Base-by-base conservation (phyloP, 2,888 invertebrate genomes). In the Nebria salina region DNA sequence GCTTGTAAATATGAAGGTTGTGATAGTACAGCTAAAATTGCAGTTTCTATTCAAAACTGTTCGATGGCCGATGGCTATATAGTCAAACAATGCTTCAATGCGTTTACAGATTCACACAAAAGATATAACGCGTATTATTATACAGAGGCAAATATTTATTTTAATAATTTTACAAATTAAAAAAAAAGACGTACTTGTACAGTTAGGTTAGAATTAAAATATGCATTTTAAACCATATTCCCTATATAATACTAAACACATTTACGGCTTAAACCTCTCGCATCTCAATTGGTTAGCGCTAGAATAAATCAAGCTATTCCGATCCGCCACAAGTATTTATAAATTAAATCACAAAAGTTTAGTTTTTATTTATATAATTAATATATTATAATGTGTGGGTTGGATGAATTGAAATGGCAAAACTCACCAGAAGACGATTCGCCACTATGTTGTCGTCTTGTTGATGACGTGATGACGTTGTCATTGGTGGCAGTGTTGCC, bases 401-500 rank as follows among this genome's bases (percentile, higher is more conserved):
- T 20, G 20, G 20, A 20, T 20, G 1, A 20, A 20, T 20, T 20
- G 34, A 34, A 34, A 5, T 34, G 0, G 20, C 1, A 54, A 54
- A 54, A 54, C 54, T 54, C 54, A 54, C 54, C 54, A 8, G 54
- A 54, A 54, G 54, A 54, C 54, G 54, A 54, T 54, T 54, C 54
- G 13, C 54, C 54, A 54, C 54, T 54, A 54, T 54, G 54, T 54
- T 54, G 54, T 8, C 54, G 54, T 54, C 54, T 54, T 54, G 7
- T 54, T 1, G 13, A 54, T 15, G 73, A 15, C 25, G 15, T 13
- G 73, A 73, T 64, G 34, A 43, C 83, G 64, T 86, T 85, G 73
- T 34, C 43, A n/a, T 43, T 68, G 26, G 85, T 20, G 20, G 20
- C 20, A 20, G 20, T 83, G 68, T 86, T 85, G 66, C 84, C 85